Evolutionary conservation across 2,888 invertebrate species (phyloP), one percentile per base, ranked within the genome.

Genomic region (Xestia sexstrigata): DNA sequence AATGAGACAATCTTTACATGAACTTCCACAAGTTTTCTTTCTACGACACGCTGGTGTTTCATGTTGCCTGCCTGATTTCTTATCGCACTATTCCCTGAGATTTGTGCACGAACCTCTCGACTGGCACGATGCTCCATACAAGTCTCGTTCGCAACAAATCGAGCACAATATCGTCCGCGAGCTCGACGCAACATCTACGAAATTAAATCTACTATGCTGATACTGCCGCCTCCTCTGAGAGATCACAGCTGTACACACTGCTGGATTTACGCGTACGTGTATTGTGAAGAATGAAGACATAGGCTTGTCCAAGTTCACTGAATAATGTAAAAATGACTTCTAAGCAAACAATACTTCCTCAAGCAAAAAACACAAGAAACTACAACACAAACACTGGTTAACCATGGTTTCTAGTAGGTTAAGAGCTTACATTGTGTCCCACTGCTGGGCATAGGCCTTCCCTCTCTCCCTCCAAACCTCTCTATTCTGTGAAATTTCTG

Each of bases 191-290:
- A 85, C 71, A 66, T 72, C 65, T 62, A 66, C 60, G 15, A 55
- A 81, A 82, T 84, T 81, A 71, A 82, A 82, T 82, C 65, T 70
- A n/a, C 47, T 60, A 49, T 39, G 30, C 68, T 68, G 47, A 72
- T 45, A 62, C 52, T 63, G 26, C 47, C 9, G 13, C 49, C 23
- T 66, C 26, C 26, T 17, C 1, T 17, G 20, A n/a, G 15, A 4
- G 26, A 20, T 15, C 23, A 39, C 2, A 17, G n/a, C 39, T 63
- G 39, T n/a, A 17, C 15, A 35, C 9, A 7, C 47, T 47, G 6
- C 17, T 70, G 58, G 5, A 20, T 11, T 55, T 13, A 30, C 2
- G 17, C 8, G 17, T 2, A 35, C 17, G 17, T 39, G 5, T 55
- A 9, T 7, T 60, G 23, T 23, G 23, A 58, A 39, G 3, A 39